Percentiles rank a stretch among this genome's conserved stretches.
Evolutionary conservation across 2,797 vertebrate genomes (phyloP).

Genomic region (Myripristis jacobus): DNA sequence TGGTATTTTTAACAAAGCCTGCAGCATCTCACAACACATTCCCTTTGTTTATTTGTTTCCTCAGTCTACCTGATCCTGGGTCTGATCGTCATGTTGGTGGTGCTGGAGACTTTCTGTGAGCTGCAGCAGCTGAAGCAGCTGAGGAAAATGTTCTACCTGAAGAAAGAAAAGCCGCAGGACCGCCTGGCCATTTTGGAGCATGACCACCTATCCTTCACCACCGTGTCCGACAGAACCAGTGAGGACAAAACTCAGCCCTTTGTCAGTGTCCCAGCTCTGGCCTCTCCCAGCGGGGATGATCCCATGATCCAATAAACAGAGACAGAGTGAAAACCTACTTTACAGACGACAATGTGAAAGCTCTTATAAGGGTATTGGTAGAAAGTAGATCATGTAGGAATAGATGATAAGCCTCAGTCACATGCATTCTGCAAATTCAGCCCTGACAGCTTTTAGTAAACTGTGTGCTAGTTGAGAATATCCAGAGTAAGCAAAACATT

Average conservation of each 20-base stretch:
- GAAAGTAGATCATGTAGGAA: constrained; percentile 17
- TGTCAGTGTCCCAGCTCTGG: constrained; percentile 66
- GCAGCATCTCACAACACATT: background rate
- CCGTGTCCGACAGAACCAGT: constrained; percentile 84
- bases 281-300: constrained; percentile 76
- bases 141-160: constrained; percentile 96
- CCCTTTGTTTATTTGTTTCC: constrained; percentile 11
- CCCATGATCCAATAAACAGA: constrained; percentile 79
- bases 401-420: constrained; percentile 34
- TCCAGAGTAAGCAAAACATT: constrained; percentile 32
- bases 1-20: too few species aligned
- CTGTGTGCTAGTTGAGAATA: constrained; percentile 7
- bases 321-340: background rate
- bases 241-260: constrained; percentile 90
- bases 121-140: constrained; percentile 96
- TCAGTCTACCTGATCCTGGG: constrained; percentile 94
- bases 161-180: constrained; percentile 94
- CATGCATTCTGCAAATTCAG: constrained; percentile 36
- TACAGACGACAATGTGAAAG: constrained; percentile 2
- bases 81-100: constrained; percentile 94
- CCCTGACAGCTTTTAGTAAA: constrained; percentile 28
- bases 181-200: constrained; percentile 91
- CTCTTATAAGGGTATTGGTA: background rate
- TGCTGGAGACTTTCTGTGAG: constrained; percentile 97
- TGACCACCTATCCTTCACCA: constrained; percentile 93